A percentile compares a stretch with the other conserved stretches of the same genome.
These are phyloP conservation scores for Phytoseiulus persimilis DNA, from an alignment of 2,888 invertebrate genomes.

Conservation along the genomic window DNA sequence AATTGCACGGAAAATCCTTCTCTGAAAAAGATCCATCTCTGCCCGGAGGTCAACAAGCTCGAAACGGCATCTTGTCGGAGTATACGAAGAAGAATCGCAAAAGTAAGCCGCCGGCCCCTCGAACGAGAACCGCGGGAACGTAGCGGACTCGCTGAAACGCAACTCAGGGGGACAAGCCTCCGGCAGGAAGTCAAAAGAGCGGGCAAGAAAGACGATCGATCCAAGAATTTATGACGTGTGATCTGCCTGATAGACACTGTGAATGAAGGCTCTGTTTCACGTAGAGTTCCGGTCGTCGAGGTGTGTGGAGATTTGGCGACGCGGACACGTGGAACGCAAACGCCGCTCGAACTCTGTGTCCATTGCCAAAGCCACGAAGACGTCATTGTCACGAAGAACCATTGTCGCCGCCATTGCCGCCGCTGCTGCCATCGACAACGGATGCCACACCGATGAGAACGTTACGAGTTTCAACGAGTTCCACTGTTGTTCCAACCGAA, in stretches of 20 bases:
- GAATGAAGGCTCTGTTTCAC: constrained; percentile 38
- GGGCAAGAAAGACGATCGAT: background rate
- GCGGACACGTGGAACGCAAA: background rate
- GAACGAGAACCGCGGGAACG: background rate
- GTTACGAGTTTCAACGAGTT: background rate
- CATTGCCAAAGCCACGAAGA: background rate
- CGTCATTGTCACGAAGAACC: background rate
- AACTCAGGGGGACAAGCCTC: background rate
- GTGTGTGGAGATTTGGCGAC: constrained; percentile 16
- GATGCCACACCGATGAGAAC: background rate
- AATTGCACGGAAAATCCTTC: background rate
- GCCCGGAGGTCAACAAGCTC: background rate
- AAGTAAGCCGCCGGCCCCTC: background rate
- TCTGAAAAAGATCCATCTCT: background rate
- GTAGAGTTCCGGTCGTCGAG: constrained; percentile 36
- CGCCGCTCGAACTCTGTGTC: background rate
- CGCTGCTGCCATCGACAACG: background rate
- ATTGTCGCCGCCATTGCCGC: background rate
- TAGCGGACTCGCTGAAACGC: background rate
- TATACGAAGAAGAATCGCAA: background rate
- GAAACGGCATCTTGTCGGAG: background rate
- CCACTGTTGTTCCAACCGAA: background rate
- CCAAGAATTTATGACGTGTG: constrained; percentile 31
- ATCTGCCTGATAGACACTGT: constrained; percentile 39
- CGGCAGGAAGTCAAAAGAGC: background rate